phyloP scores from a whole-genome alignment of 2,113 vertebrate genomes.

The Phyllostomus discolor region DNA sequence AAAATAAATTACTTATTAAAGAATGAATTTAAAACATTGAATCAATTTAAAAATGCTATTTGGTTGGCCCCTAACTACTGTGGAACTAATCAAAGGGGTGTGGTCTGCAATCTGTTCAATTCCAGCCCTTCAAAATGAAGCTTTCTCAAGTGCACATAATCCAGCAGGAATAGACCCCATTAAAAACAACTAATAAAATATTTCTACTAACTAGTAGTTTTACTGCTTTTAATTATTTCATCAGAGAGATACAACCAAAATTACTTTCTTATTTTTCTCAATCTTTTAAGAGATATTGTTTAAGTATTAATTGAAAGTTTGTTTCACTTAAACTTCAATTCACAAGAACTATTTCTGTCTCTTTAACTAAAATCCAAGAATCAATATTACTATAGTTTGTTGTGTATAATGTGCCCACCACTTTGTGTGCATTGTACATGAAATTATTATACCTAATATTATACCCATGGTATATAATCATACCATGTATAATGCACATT shows the following conservation, averaged over 20 bases:
- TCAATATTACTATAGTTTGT: neutral
- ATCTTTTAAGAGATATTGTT: neutral
- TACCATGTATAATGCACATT: too few species aligned
- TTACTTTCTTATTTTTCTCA: neutral
- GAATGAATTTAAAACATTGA: neutral
- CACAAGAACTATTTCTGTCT: neutral
- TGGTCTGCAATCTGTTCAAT: neutral
- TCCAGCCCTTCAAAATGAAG: neutral
- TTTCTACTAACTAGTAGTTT: neutral
- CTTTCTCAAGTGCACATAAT: neutral
- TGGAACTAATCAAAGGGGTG: neutral
- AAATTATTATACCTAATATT: too few species aligned
- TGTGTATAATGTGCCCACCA: too few species aligned
- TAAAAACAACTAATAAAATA: neutral
- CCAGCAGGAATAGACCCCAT: neutral
- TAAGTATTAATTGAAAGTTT: neutral
- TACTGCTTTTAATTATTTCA: neutral
- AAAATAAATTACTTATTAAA: neutral
- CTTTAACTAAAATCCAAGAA: neutral
- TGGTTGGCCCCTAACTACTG: neutral
- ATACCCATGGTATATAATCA: too few species aligned
- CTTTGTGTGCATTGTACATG: too few species aligned
- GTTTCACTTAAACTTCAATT: neutral
- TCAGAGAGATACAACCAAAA: neutral
- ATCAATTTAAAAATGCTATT: neutral